Evolutionary conservation across 53 echinoderm and acorn worm genomes (phyloP).

Genomic region (Patiria pectinifera): DNA sequence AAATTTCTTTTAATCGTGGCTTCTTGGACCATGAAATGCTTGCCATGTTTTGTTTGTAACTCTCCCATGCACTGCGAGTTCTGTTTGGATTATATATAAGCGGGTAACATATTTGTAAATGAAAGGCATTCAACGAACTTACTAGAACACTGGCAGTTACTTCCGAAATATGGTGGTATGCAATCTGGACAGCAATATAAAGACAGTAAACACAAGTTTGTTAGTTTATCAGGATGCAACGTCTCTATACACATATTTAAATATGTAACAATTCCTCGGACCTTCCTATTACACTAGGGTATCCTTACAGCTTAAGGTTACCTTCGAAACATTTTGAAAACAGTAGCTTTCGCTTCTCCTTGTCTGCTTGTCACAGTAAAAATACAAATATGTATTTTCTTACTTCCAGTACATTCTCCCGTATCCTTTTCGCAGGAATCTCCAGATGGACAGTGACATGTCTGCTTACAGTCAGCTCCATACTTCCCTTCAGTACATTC

Average conservation of each 20-base stretch:
- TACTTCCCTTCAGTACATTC: slow-evolving; percentile 27
- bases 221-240: background rate
- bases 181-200: background rate
- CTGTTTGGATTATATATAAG: background rate
- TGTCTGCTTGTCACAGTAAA: too few relatives aligned
- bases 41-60: too few relatives aligned
- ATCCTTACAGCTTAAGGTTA: too few relatives aligned
- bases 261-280: background rate
- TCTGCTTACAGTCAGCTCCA: slow-evolving; percentile 45
- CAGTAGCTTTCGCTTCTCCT: too few relatives aligned
- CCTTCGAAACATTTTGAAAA: too few relatives aligned
- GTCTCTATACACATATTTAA: background rate
- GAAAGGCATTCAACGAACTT: background rate
- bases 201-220: background rate
- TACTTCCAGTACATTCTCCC: slow-evolving; percentile 26
- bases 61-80: too few relatives aligned
- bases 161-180: background rate
- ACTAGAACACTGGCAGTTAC: slow-evolving; percentile 6
- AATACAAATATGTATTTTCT: background rate
- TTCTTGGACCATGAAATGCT: too few relatives aligned
- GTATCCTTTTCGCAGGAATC: background rate
- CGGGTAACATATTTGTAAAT: background rate
- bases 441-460: slow-evolving; percentile 43
- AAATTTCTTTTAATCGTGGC: too few relatives aligned
- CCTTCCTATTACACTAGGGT: too few relatives aligned